Base-by-base conservation (phyloP, 2,888 invertebrate genomes). In the Sesamia inferens region DNA sequence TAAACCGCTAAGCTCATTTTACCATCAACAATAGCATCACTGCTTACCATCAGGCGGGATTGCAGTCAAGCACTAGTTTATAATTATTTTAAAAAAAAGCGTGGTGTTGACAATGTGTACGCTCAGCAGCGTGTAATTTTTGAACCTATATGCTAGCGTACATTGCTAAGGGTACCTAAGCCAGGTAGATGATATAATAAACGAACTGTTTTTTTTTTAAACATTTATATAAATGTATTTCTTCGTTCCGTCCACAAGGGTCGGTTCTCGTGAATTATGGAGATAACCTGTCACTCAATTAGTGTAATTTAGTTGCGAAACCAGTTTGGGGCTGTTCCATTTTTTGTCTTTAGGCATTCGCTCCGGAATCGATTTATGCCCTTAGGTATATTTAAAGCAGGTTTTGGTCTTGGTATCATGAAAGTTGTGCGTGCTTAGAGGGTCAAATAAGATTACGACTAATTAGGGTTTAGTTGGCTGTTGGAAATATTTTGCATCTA, bases 211-310 rank as follows among this genome's bases (percentile, higher is more conserved):
- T 39, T 19, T 0, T 44, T 31, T 51, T 51, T 76, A 74, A 8
- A 31, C 13, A 61, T 63, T 16, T 44, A 61, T 62, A 47, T n/a
- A 44, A 69, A 63, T 55, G 5, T 48, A 59, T 58, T 51, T 67
- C 24, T 22, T 31, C 44, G 13, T 42, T 54, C 24, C 54, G 54
- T 67, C 22, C 64, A 39, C 55, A 58, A 81, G 66, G 74, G 65
- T 73, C 68, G 55, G 63, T 61, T 76, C 66, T 63, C 64, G 81
- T 82, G 82, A 82, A 75, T 74, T 85, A 86, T 85, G 82, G 82
- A 80, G 69, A 62, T 80, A 82, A 76, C 73, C 80, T 76, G 82
- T 71, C 86, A 74, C 80, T 85, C 84, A 78, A 78, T 83, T 81
- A 81, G 75, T 67, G 77, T 84, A 82, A 80, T 82, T 85, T 85